phyloP scores from a whole-genome alignment of 2,797 vertebrate species.

The Euthynnus affinis region DNA sequence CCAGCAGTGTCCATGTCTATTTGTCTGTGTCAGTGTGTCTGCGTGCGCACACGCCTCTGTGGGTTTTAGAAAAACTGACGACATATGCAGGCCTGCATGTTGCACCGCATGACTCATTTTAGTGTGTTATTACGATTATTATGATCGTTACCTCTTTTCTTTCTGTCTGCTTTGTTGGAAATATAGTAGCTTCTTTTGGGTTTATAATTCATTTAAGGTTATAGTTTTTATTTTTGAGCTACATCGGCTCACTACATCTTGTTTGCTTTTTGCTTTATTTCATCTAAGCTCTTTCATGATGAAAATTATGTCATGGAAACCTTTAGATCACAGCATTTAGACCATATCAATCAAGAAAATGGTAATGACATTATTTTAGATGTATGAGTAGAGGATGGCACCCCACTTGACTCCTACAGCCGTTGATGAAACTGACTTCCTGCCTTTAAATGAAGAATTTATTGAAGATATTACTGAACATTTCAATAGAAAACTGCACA shows the following conservation, averaged over 20 bases:
- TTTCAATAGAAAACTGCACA: background rate
- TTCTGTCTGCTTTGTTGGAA: constrained; percentile 22
- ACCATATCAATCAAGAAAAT: constrained; percentile 6
- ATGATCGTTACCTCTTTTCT: constrained; percentile 35
- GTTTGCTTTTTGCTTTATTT: background rate
- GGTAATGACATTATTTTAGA: background rate
- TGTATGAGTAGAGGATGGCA: background rate
- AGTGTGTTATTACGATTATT: constrained; percentile 51
- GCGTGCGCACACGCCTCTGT: background rate
- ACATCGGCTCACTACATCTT: background rate
- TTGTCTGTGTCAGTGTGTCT: constrained; percentile 36
- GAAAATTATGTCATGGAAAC: background rate
- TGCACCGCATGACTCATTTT: constrained; percentile 50
- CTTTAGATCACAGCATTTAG: constrained; percentile 6
- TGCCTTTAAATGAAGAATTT: background rate
- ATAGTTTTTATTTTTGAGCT: background rate
- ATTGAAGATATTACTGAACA: background rate
- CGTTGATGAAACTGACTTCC: constrained; percentile 19
- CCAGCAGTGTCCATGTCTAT: constrained; percentile 49
- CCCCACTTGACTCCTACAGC: background rate
- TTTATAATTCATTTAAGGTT: background rate
- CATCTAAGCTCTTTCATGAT: background rate
- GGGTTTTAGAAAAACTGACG: constrained; percentile 32
- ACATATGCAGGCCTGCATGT: constrained; percentile 41
- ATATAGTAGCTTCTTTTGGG: constrained; percentile 7